phyloP scores from a whole-genome alignment of 2,797 vertebrate genomes.

The Alauda arvensis region DNA sequence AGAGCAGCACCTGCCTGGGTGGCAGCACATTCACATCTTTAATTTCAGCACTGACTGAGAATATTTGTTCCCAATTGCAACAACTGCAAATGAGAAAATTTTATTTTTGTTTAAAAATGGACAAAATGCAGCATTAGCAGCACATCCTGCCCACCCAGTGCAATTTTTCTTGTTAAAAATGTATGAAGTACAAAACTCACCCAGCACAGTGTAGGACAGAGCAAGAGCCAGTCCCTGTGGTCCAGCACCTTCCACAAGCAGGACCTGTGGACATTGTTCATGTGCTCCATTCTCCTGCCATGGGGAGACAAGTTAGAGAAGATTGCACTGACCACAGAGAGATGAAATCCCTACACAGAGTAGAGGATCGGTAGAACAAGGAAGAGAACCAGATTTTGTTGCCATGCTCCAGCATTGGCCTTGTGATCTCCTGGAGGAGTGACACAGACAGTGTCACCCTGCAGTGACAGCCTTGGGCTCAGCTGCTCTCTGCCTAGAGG shows the following conservation, averaged over 20 bases:
- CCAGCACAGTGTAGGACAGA: not conserved
- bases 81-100: not conserved
- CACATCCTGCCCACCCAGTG: not conserved
- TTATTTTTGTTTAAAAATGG: slow-evolving; percentile 5
- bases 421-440: not conserved
- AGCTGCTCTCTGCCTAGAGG: not conserved
- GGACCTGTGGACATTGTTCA: not conserved
- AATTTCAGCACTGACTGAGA: not conserved
- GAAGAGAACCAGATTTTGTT: not conserved
- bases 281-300: not conserved
- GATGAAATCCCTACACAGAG: not conserved
- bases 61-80: not conserved
- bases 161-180: not conserved
- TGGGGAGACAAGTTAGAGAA: not conserved
- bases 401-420: not conserved
- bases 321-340: not conserved
- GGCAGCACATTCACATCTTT: not conserved
- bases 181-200: not conserved
- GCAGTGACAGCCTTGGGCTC: not conserved
- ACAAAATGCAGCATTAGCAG: not conserved
- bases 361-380: not conserved
- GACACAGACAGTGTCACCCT: fast-evolving
- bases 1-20: not conserved
- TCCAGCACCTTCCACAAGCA: not conserved
- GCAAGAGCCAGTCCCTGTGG: not conserved